Evolutionary conservation across 2,888 invertebrate genomes (phyloP), one percentile per base, ranked within the genome.

Genomic region (Drosophila parthenogenetica): DNA sequence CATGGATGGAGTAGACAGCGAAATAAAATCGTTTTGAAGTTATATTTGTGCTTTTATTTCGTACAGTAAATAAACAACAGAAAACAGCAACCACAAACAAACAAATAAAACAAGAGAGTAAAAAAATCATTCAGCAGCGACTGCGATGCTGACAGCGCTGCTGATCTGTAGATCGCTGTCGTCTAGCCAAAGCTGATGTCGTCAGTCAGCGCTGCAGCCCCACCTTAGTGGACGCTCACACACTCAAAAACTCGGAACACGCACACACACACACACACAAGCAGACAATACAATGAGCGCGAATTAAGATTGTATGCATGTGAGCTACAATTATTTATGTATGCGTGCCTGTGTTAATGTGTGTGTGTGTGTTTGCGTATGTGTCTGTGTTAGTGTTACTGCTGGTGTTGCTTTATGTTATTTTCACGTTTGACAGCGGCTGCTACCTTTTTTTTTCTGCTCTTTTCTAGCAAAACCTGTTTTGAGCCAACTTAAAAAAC

Each of bases 391-490:
- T 45, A 29, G 22, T 32, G 29, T 61, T 55, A 39, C 14, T 50
- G 8, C 69, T 58, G 19, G 35, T 72, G 65, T 66, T 65, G 53
- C 59, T 48, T 58, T 73, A 46, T 66, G 42, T 71, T 74, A 75
- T 74, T 63, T 71, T 71, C 49, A 72, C 69, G 65, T 76, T 69
- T 76, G 76, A 67, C 63, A 59, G 66, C 61, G 70, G 45, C 81
- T 68, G 72, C 58, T 76, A 64, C 66, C 55, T 69, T 64, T 49
- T 19, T 49, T 19, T 66, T 60, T 59, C 61, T 64, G 35, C 35
- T 37, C 13, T 53, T 51, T 53, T 62, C 72, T 72, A 74, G 61
- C 63, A 69, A 83, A 83, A 85, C 83, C 83, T 64, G 83, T 85
- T 82, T 84, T 77, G 53, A 69, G 73, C 62, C 61, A 59, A 29